A percentile compares a stretch with the other conserved stretches of the same genome.
These are phyloP conservation scores for Xylota segnis DNA, from an alignment of 2,888 invertebrate species.

Conservation along the genomic window DNA sequence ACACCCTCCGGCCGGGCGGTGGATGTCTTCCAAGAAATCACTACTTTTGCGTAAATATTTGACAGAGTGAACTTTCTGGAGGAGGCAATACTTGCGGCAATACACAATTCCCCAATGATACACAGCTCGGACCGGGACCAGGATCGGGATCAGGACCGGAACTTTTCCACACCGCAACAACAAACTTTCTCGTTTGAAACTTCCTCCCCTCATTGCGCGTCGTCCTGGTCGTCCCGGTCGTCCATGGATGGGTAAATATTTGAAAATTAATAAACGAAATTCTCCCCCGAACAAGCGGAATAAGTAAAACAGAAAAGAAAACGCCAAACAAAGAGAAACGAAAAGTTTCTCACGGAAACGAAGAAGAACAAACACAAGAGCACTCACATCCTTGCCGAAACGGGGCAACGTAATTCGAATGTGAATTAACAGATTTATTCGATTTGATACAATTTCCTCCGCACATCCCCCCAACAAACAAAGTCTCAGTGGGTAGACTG, in stretches of 20 bases:
- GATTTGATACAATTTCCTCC: constrained; percentile 54
- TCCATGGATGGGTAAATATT: constrained; percentile 71
- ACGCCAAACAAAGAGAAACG: constrained; percentile 9
- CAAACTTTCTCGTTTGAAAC: constrained; percentile 60
- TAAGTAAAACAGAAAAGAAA: constrained; percentile 42
- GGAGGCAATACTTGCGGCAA: constrained; percentile 30
- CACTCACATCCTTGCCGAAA: constrained; percentile 43
- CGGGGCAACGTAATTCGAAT: constrained; percentile 57
- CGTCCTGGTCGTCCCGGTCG: constrained; percentile 3
- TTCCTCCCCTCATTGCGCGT: constrained; percentile 18
- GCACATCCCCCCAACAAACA: background rate
- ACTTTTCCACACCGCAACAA: constrained; percentile 49
- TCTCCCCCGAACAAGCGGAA: constrained; percentile 68
- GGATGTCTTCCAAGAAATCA: constrained; percentile 42
- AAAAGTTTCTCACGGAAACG: constrained; percentile 12
- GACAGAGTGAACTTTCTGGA: constrained; percentile 56
- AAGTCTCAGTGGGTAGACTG: background rate
- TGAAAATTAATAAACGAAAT: constrained; percentile 76
- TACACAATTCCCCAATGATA: constrained; percentile 38
- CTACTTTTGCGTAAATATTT: constrained; percentile 67
- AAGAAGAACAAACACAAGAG: constrained; percentile 16
- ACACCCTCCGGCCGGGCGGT: background rate
- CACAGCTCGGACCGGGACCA: background rate
- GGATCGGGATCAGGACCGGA: background rate
- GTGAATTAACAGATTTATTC: constrained; percentile 72